Evolutionary conservation across 1,140 invertebrate species (phyloP).

Genomic region (Tetramorium alpestre): DNA sequence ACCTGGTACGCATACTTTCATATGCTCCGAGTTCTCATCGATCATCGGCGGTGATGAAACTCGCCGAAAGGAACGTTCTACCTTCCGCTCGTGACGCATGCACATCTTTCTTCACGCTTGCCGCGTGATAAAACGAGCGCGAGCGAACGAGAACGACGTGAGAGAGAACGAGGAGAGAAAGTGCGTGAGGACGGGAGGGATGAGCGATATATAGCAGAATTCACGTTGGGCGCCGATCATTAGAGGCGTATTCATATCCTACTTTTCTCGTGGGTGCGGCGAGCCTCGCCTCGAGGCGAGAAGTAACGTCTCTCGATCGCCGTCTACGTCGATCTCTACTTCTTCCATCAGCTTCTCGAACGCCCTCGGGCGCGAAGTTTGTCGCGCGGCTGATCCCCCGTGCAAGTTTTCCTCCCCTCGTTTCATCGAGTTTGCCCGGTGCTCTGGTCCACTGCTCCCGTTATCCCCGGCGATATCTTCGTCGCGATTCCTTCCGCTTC

Average conservation of each 20-base stretch:
- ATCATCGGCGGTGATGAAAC: constrained; percentile 81
- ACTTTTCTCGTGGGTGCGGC: not conserved
- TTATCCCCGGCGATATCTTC: not conserved
- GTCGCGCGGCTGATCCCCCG: constrained; percentile 4
- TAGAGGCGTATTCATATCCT: constrained; percentile 60
- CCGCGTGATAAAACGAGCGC: constrained; percentile 19
- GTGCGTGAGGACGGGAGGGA: not conserved
- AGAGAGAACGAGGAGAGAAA: not conserved
- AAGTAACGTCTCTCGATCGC: not conserved
- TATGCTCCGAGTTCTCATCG: constrained; percentile 74
- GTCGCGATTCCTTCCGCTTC: constrained; percentile 9
- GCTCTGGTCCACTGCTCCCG: not conserved
- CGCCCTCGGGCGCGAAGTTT: constrained; percentile 31
- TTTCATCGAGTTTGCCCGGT: constrained; percentile 19
- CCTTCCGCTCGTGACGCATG: constrained; percentile 41
- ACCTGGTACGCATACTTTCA: not conserved
- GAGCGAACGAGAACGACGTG: not conserved
- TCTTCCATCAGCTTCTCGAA: constrained; percentile 22
- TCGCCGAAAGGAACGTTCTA: constrained; percentile 72
- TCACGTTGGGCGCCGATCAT: constrained; percentile 52
- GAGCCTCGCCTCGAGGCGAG: not conserved
- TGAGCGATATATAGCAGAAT: constrained; percentile 1
- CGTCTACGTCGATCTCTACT: constrained; percentile 16
- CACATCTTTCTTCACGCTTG: not conserved
- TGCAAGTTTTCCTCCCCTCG: constrained; percentile 32